Conservation (phyloP, 1,140 invertebrate genomes). For the Coptotermes formosanus region DNA sequence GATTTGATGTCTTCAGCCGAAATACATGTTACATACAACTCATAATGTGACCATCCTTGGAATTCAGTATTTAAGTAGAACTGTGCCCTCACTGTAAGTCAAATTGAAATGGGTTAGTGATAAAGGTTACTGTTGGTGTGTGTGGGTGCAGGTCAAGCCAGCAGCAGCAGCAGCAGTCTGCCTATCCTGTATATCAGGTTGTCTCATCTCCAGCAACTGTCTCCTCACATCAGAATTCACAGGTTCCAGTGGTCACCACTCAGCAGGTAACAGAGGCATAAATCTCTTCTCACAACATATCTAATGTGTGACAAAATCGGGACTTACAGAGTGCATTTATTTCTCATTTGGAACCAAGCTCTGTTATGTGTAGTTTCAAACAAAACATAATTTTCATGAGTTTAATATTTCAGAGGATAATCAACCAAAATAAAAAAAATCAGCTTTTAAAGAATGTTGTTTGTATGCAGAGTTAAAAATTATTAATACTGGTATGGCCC, state of each 20-base stretch:
- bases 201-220: conserved; percentile 26
- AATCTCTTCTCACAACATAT: neutral
- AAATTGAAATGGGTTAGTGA: neutral
- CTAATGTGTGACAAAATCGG: neutral
- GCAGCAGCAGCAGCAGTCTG: neutral
- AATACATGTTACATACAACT: neutral
- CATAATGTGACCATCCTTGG: neutral
- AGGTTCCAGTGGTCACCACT: conserved; percentile 30
- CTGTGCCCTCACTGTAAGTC: neutral
- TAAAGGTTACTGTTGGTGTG: neutral
- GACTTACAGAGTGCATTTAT: neutral
- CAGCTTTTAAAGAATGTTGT: no score
- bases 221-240: conserved; percentile 30
- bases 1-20: neutral
- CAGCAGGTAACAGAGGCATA: conserved; percentile 24
- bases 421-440: no score
- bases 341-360: neutral
- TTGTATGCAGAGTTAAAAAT: no score
- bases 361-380: neutral
- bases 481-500: no score
- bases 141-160: neutral
- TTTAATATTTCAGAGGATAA: no score
- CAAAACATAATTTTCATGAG: neutral
- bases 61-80: neutral
- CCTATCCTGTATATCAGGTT: conserved; percentile 32